Evolutionary conservation across 2,113 vertebrate species (phyloP).

Genomic region (Nothoprocta pentlandii): DNA sequence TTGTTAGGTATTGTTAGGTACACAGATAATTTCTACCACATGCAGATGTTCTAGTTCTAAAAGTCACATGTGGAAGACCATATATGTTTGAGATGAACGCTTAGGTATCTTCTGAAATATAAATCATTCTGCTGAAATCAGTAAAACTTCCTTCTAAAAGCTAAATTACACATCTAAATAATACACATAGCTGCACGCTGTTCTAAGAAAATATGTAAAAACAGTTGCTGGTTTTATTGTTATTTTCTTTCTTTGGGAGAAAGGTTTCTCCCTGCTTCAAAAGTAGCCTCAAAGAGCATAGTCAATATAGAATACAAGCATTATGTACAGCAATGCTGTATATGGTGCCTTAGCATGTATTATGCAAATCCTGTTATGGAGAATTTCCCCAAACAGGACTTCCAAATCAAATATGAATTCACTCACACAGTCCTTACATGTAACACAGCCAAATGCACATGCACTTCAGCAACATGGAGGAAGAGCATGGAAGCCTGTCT

Average conservation of each 20-base stretch:
- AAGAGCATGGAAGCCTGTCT: background rate
- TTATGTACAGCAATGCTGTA: background rate
- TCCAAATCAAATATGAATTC: background rate
- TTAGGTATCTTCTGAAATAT: background rate
- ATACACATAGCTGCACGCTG: background rate
- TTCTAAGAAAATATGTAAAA: background rate
- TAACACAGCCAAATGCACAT: background rate
- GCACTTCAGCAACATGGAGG: background rate
- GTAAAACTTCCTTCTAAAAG: background rate
- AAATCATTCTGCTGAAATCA: background rate
- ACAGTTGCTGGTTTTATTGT: background rate
- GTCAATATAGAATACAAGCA: background rate
- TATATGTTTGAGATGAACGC: background rate
- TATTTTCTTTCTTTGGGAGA: background rate
- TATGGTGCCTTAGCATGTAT: background rate
- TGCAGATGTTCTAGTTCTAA: background rate
- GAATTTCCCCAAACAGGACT: background rate
- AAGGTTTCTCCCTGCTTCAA: background rate
- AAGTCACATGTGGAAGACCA: rapidly evolving
- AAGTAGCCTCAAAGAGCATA: background rate
- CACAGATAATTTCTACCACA: background rate
- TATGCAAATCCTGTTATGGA: background rate
- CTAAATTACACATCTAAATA: background rate
- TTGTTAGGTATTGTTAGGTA: background rate
- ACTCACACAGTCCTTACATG: background rate